Evolutionary conservation across 1,140 invertebrate species (phyloP), one percentile per base, ranked within the genome.

Genomic region (Drosophila seguyi): DNA sequence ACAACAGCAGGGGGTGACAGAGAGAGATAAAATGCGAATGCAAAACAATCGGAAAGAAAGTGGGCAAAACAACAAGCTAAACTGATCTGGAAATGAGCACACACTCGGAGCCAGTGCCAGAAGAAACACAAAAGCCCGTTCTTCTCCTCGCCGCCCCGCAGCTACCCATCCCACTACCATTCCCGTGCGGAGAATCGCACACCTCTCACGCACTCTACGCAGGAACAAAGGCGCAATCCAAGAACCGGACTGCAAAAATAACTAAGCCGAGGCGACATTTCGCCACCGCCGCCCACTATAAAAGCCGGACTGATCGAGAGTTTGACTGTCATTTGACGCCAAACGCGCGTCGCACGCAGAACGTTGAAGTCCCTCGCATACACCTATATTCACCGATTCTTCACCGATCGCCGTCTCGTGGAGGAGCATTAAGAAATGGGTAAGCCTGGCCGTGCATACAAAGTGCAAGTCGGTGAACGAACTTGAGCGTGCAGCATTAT

Each of bases 211-310:
- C 86, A 90, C 86, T 65, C 72, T 85, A 84, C 86, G 50, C 85
- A 90, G 85, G 85, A 90, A 90, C 86, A 90, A 90, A 90, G 81
- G 80, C 84, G 73, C 68, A 75, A 67, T 78, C 76, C 68, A 84
- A 88, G 85, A 85, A 90, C 86, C 85, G 84, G 84, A 88, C 74
- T 59, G 44, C 74, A 74, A 69, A 50, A 61, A 48, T 61, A 57
- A 80, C 53, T 50, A 38, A 55, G 52, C 52, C 20, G 52, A 38
- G 34, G 52, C 52, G 52, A 55, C 52, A 45, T 36, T 44, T 48
- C 48, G 57, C 45, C 52, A 56, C 22, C 48, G 48, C 77, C 75
- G 68, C 65, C 83, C 83, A 75, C 75, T 90, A 90, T 90, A 90
- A 85, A 90, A 90, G 85, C 81, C 48, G 45, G 41, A 55, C 75